Base-by-base conservation (phyloP, 2,797 vertebrate species). In the Pagetopsis macropterus region DNA sequence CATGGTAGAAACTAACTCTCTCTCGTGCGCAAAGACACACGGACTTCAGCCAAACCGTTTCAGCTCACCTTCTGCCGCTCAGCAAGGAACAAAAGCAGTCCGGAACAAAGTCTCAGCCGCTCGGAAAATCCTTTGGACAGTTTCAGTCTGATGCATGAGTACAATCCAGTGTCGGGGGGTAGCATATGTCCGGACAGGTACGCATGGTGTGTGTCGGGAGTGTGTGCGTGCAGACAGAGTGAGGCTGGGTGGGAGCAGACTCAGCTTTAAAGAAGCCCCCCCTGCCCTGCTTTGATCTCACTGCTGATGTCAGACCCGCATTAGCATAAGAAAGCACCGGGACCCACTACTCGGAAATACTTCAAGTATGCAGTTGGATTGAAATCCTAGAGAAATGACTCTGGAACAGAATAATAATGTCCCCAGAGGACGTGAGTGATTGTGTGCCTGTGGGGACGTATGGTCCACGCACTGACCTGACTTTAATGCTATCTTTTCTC, bases 311-410 rank as follows among this genome's bases (percentile, higher is more conserved):
- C 96, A 97, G 90, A 85, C 72, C 78, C 0, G 64, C 12, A 97
- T 97, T 97, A 95, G 93, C 96, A 97, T 97, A 96, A 96, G 94
- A 96, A 95, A 95, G 93, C 84, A 50, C 58, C 68, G 69, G 73
- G 68, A 62, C 69, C 84, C 69, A 66, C 21, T 1, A 10, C 62
- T 43, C 58, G 13, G 57, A 56, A 65, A 69, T 4, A 17, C 19
- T 17, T 3, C 13, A 11, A 9, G 56, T 40, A 21, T 5, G 48
- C 9, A 46, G 60, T 9, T 23, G 65, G 56, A 50, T 2, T 43
- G 56, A 52, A 58, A 55, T 31, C 27, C 27, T 14, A 14, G 55
- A 43, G 66, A 23, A 69, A 33, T 21, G 0, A 16, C 60, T 40
- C 54, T 21, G 78, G 54, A 45, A 46, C 2, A 58, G 16, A 21